Evolutionary conservation across 1,140 invertebrate genomes (phyloP), one percentile per base, ranked within the genome.

Genomic region (Drosophila tristis): DNA sequence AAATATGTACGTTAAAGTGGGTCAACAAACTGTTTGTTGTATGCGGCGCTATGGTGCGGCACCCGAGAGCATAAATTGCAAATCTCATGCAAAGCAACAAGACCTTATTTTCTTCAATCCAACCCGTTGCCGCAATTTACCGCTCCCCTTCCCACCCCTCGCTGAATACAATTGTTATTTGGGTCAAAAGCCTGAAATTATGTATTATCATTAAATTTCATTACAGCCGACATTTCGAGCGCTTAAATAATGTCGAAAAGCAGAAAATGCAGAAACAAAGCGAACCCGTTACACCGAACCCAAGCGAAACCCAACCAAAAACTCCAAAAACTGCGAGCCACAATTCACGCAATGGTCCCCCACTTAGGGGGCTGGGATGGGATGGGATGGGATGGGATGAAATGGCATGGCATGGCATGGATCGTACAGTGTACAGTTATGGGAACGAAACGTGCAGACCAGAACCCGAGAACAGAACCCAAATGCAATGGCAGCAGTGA

Each of bases 151-250:
- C 48, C 65, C 23, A 11, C 45, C 42, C 50, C 50, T 63, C 45
- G 42, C 65, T 73, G 53, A 73, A 49, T 76, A 64, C 80, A 85
- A 79, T 63, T 67, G 70, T 65, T 87, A 86, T 86, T 80, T 87
- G 84, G 82, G 82, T 86, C 82, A 86, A 81, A 87, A 87, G 61
- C 66, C 74, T 61, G 66, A 86, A 87, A 86, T 87, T 86, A 86
- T 86, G 81, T 86, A 87, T 86, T 86, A 82, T 86, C 82, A 87
- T 86, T 86, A 86, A 86, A 86, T 86, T 86, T 86, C 82, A 86
- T 87, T 86, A 86, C 82, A 78, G 71, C 70, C 79, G 65, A 62
- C 59, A 55, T 74, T 80, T 70, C 49, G 66, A 75, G 61, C 63
- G 70, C 78, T 62, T 75, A 63, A 74, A 74, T 65, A 55, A 73